phyloP scores from a whole-genome alignment of 2,888 invertebrate species.

The Hofmannophila pseudospretella region DNA sequence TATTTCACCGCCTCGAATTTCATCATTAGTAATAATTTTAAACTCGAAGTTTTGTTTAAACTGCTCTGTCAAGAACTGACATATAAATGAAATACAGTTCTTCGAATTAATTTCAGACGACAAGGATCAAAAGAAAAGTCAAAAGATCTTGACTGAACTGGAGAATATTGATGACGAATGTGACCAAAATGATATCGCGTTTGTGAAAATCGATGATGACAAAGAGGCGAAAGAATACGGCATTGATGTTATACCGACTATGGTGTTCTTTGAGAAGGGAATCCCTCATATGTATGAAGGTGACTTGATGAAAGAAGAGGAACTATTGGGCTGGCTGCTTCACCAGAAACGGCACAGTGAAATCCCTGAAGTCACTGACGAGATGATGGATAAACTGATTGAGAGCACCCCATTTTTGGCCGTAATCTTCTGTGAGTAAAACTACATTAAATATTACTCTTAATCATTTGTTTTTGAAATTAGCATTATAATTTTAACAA shows the following conservation, averaged over 20 bases:
- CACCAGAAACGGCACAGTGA: constrained; percentile 94
- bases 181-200: constrained; percentile 93
- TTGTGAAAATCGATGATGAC: constrained; percentile 93
- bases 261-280: constrained; percentile 86
- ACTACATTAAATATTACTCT: neutral
- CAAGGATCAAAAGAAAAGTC: constrained; percentile 93
- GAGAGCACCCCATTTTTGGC: constrained; percentile 89
- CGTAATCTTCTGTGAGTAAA: constrained; percentile 91
- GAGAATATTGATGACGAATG: constrained; percentile 97
- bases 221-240: constrained; percentile 94
- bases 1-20: constrained; percentile 26
- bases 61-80: constrained; percentile 61
- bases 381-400: constrained; percentile 94
- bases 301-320: constrained; percentile 93
- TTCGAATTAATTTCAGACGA: constrained; percentile 83
- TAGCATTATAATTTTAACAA: neutral
- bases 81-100: constrained; percentile 74
- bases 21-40: constrained; percentile 26
- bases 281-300: constrained; percentile 88
- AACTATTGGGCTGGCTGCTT: constrained; percentile 91
- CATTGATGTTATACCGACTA: constrained; percentile 88
- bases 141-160: constrained; percentile 88
- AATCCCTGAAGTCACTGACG: constrained; percentile 94
- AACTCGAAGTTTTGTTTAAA: constrained; percentile 23
- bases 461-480: neutral